These are phyloP conservation scores for Phyllotreta striolata DNA, from an alignment of 2,888 invertebrate species.

Conservation along the genomic window DNA sequence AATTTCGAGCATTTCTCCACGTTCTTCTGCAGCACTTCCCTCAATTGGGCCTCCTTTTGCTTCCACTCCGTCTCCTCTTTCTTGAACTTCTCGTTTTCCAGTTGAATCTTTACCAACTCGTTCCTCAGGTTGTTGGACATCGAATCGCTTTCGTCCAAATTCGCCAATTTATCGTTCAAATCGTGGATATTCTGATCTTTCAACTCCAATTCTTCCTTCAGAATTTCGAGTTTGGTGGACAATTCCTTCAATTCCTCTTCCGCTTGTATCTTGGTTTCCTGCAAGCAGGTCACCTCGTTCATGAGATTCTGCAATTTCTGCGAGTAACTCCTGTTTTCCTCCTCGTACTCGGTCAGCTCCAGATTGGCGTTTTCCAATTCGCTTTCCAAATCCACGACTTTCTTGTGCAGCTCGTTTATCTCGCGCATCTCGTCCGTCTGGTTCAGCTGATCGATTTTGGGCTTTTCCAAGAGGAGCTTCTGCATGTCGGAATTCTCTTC, in stretches of 20 bases:
- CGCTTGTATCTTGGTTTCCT: constrained; percentile 30
- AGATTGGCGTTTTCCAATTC: constrained; percentile 28
- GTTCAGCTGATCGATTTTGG: no score
- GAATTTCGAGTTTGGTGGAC: not conserved
- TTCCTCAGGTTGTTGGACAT: not conserved
- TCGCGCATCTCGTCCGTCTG: constrained; percentile 3
- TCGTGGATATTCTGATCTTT: not conserved
- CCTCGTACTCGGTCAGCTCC: constrained; percentile 38
- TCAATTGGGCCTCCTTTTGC: constrained; percentile 19
- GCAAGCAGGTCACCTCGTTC: constrained; percentile 19
- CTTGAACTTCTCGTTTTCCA: constrained; percentile 11
- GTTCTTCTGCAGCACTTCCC: not conserved
- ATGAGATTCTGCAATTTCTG: constrained; percentile 32
- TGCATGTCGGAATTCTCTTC: no score
- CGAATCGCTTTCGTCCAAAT: not conserved
- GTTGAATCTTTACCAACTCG: not conserved
- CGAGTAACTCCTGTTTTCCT: constrained; percentile 35
- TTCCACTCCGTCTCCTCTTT: constrained; percentile 15
- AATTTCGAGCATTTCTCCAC: not conserved
- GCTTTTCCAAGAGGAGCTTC: no score
- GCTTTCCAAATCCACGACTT: constrained; percentile 23
- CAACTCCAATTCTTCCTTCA: not conserved
- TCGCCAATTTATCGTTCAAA: not conserved
- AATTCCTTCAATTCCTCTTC: constrained; percentile 27
- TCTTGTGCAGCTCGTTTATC: constrained; percentile 15